These are phyloP conservation scores for Vireo altiloquus DNA, from an alignment of 2,113 vertebrate genomes.

Conservation along the genomic window DNA sequence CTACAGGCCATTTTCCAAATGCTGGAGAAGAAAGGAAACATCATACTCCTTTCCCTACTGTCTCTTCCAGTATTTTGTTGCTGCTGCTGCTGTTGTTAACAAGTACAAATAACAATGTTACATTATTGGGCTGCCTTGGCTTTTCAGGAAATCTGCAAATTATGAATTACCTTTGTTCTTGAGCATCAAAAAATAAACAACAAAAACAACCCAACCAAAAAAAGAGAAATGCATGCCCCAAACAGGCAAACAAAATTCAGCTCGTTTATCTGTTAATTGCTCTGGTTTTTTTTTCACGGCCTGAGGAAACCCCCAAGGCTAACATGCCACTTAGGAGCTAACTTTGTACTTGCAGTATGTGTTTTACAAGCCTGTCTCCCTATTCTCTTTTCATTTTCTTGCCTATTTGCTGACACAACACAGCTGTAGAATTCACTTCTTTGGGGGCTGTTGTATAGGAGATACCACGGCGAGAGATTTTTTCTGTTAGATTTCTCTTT, in stretches of 20 bases:
- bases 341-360: neutral
- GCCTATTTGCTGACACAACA: neutral
- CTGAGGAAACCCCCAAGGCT: slow-evolving; percentile 19
- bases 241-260: slow-evolving; percentile 9
- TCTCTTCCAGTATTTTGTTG: slow-evolving; percentile 18
- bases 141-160: slow-evolving; percentile 46
- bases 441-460: neutral
- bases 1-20: slow-evolving; percentile 66
- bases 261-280: slow-evolving; percentile 31
- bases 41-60: slow-evolving; percentile 42
- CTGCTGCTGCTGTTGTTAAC: slow-evolving; percentile 32
- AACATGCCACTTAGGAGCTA: neutral
- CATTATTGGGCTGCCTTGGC: slow-evolving; percentile 18
- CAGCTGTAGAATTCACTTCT: neutral
- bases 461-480: neutral
- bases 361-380: neutral
- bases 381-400: neutral
- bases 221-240: neutral
- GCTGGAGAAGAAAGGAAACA: slow-evolving; percentile 48
- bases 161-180: neutral
- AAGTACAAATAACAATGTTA: slow-evolving; percentile 44
- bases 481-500: neutral
- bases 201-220: neutral
- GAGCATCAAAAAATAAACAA: neutral
- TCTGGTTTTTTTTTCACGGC: neutral